These are phyloP conservation scores for Mellivora capensis DNA, from an alignment of 2,113 vertebrate genomes.

Conservation along the genomic window DNA sequence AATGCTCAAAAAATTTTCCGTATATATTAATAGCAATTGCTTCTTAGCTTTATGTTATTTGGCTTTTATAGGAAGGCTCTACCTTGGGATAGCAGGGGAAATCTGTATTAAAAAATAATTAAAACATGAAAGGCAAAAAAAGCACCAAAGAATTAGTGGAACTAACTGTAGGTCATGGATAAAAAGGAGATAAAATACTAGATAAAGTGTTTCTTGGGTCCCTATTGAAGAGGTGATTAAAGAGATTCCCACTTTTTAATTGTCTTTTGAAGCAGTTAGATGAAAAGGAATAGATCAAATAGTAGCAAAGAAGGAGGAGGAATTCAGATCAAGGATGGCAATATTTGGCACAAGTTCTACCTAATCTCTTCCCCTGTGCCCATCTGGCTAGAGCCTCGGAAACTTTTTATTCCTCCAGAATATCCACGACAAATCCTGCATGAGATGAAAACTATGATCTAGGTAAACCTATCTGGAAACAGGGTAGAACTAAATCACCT, in stretches of 20 bases:
- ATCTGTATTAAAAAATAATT: constrained; percentile 37
- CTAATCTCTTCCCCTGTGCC: neutral
- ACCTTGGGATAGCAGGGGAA: neutral
- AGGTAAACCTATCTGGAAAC: neutral
- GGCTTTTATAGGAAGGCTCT: neutral
- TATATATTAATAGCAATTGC: neutral
- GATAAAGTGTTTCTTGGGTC: constrained; percentile 12
- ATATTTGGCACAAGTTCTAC: neutral
- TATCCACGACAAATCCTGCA: neutral
- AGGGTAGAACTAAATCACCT: neutral
- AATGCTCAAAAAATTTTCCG: neutral
- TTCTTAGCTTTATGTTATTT: neutral
- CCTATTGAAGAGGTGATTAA: constrained; percentile 29
- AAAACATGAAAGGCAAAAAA: constrained; percentile 25
- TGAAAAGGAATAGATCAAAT: constrained; percentile 19
- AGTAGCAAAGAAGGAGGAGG: neutral
- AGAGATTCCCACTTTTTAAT: constrained; percentile 16
- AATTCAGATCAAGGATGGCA: neutral
- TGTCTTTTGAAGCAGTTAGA: constrained; percentile 37
- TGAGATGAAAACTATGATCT: neutral
- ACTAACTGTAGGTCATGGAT: neutral
- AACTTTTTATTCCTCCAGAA: neutral
- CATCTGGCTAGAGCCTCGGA: neutral
- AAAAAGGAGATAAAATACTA: neutral
- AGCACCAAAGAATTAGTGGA: neutral